Evolutionary conservation across 2,797 vertebrate species (phyloP), one percentile per base, ranked within the genome.

Genomic region (Zenarchopterus dispar): DNA sequence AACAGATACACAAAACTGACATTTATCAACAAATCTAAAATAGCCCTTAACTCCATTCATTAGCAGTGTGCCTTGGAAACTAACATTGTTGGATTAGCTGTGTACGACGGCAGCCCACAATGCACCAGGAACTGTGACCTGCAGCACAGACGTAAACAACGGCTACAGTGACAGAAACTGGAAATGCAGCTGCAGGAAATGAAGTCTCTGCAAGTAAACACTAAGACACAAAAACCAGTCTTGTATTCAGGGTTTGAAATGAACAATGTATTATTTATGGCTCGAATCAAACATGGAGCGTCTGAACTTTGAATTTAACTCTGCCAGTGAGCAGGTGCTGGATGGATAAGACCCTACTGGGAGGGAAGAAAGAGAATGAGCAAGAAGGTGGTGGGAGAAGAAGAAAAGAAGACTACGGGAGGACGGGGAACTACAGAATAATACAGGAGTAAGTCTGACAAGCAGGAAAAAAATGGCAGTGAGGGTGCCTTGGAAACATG

Each of bases 291-390:
- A 86, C 59, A 16, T 47, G 50, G 56, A 67, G 45, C 45, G 64
- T 64, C 51, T 64, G 59, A 67, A 70, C 53, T 73, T 60, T 78
- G 66, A 80, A 69, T 72, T 79, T 80, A 49, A 62, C 56, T 70
- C 58, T 28, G 41, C 16, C 8, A 42, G 70, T 3, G 2, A 66
- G 78, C 70, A 79, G 77, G 73, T 81, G 64, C 75, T 58, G 72
- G 65, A 69, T 69, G 65, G 69, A 42, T 54, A 53, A 45, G 67
- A 67, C 58, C 16, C 73, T 56, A 43, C 23, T 21, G 73, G 70
- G 80, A 77, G 56, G 80, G 77, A 84, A 81, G 69, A 90, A 84
- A 88, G 73, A 75, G 78, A 88, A 84, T 86, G 16, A 18, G 44
- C 51, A 77, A 84, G 67, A 57, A 63, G 73, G 61, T 52, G 56